These are phyloP conservation scores for Drosophila melanocephala DNA, from an alignment of 2,888 invertebrate genomes.

Conservation along the genomic window DNA sequence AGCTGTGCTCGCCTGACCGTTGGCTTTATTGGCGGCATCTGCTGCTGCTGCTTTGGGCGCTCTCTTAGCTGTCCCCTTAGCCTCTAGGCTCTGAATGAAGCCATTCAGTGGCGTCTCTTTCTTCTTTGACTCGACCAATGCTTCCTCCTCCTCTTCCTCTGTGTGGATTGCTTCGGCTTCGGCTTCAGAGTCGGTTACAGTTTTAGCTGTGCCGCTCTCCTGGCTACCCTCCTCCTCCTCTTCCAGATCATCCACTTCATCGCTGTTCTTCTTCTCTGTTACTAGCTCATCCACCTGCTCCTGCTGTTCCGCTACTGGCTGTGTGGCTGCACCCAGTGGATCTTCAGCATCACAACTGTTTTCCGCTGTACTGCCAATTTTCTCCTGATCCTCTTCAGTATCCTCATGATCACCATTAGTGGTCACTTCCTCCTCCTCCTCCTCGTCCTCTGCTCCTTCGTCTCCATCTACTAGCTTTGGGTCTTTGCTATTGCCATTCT, in stretches of 20 bases:
- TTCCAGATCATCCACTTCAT: constrained; percentile 35
- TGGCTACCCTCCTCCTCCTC: constrained; percentile 54
- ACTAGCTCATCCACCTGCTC: constrained; percentile 3
- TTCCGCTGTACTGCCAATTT: constrained; percentile 73
- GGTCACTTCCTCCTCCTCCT: constrained; percentile 68
- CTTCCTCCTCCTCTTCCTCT: constrained; percentile 37
- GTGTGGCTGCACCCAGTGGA: constrained; percentile 61
- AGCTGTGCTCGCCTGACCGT: constrained; percentile 65
- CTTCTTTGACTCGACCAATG: constrained; percentile 17
- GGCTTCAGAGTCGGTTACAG: constrained; percentile 49
- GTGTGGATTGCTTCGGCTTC: constrained; percentile 44
- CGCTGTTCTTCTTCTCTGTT: constrained; percentile 45
- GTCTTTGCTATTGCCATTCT: constrained; percentile 67
- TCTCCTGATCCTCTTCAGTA: constrained; percentile 70
- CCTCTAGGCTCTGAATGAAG: constrained; percentile 53
- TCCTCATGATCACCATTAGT: constrained; percentile 74
- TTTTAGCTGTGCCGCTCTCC: constrained; percentile 62
- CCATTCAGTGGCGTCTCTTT: constrained; percentile 60
- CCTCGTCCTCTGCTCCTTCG: constrained; percentile 47
- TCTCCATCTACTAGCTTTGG: constrained; percentile 50
- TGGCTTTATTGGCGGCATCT: constrained; percentile 34
- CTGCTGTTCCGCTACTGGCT: constrained; percentile 1
- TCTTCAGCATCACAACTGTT: constrained; percentile 78
- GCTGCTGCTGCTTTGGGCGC: constrained; percentile 4
- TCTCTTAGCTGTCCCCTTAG: constrained; percentile 23